Conservation (phyloP, 2,797 vertebrate genomes). For the Delichon dasypus region DNA sequence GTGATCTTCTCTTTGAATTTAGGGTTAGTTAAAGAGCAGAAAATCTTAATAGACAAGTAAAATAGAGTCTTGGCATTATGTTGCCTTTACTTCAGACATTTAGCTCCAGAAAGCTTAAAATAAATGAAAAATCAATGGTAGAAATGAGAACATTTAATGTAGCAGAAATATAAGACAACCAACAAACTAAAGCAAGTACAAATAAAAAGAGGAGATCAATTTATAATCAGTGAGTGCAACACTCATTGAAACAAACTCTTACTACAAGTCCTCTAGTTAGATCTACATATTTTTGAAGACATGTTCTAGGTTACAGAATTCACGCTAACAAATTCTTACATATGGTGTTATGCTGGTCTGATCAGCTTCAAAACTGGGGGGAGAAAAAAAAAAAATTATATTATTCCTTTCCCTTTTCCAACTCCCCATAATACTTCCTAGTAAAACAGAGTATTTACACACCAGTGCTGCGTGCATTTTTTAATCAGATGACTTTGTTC, state of each 20-base stretch:
- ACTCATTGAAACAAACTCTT: neutral
- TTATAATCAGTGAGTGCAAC: accelerated
- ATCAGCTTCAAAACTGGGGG: neutral
- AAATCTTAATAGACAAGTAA: neutral
- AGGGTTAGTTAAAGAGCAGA: neutral
- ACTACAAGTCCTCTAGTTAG: neutral
- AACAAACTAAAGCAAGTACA: neutral
- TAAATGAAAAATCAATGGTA: neutral
- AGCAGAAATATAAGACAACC: neutral
- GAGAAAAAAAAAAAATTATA: neutral
- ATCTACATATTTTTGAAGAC: neutral
- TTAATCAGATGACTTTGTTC: neutral
- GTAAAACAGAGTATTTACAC: neutral
- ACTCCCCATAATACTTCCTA: neutral
- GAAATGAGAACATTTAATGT: neutral
- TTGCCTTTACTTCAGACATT: neutral
- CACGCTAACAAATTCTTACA: neutral
- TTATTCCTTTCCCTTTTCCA: neutral
- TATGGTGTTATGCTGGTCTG: neutral
- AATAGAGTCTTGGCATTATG: neutral
- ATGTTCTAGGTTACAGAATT: neutral
- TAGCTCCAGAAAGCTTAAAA: neutral
- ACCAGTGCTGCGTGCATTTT: neutral
- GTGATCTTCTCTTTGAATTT: neutral
- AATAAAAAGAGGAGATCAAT: neutral